phyloP scores from a whole-genome alignment of 2,888 invertebrate species.

The Sipha maydis region DNA sequence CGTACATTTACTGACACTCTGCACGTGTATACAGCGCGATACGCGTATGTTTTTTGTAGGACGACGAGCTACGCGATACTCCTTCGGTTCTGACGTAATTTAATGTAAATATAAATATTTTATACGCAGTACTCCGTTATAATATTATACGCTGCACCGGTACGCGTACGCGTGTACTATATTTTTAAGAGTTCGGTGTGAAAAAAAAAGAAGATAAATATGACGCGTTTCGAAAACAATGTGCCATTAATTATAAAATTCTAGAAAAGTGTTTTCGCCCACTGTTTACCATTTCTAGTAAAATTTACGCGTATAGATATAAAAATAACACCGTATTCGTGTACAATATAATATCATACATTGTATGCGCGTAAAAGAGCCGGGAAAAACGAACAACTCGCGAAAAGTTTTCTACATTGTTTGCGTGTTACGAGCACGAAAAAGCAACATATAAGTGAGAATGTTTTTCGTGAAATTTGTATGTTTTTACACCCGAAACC shows the following conservation, averaged over 20 bases:
- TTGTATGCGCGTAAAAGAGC: no score
- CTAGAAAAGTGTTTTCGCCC: constrained; percentile 32
- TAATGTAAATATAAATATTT: background rate
- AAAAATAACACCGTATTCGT: no score
- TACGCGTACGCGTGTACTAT: background rate
- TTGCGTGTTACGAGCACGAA: no score
- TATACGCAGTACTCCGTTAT: background rate
- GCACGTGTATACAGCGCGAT: background rate
- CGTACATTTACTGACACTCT: background rate
- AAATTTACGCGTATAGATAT: background rate
- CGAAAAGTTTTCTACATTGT: no score
- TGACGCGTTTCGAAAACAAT: constrained; percentile 2
- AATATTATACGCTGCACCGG: background rate
- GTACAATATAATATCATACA: background rate
- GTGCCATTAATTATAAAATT: constrained; percentile 29
- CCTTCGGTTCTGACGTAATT: background rate
- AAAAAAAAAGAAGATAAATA: background rate
- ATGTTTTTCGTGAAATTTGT: background rate
- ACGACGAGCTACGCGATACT: background rate
- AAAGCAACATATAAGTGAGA: background rate
- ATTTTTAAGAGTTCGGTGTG: constrained; percentile 8
- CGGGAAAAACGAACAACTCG: no score
- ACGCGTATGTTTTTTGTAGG: background rate
- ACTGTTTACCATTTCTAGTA: background rate
- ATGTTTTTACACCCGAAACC: background rate